These are phyloP conservation scores for Scomberomorus guttatus DNA, from an alignment of 2,797 vertebrate genomes.

Conservation along the genomic window DNA sequence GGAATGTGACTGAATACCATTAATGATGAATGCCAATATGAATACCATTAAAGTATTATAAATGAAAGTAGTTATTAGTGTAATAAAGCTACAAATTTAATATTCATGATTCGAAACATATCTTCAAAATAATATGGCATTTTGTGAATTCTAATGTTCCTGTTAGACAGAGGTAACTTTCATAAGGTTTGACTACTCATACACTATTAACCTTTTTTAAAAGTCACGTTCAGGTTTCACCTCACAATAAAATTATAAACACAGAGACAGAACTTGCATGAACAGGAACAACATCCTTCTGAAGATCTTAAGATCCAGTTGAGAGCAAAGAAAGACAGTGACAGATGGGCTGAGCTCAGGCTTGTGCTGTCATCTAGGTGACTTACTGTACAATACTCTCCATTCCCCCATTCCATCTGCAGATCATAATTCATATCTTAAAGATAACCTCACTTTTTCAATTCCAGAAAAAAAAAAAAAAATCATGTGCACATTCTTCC, in stretches of 20 bases:
- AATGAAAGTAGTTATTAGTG: not conserved
- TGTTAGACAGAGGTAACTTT: not conserved
- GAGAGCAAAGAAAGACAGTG: conserved; percentile 20
- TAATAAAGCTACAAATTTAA: not conserved
- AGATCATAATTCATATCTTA: conserved; percentile 67
- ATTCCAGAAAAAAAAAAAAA: conserved; percentile 27
- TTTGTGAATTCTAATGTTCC: not conserved
- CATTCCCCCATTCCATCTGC: conserved; percentile 57
- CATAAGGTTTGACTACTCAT: not conserved
- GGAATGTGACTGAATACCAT: too few species aligned
- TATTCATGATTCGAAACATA: not conserved
- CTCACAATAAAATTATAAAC: conserved; percentile 11
- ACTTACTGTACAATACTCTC: conserved; percentile 41
- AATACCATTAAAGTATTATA: not conserved
- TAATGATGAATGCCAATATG: too few species aligned
- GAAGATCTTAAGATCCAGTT: conserved; percentile 12
- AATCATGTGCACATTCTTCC: conserved; percentile 59
- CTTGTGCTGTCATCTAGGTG: conserved; percentile 61
- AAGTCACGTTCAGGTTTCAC: conserved; percentile 4
- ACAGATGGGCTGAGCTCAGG: conserved; percentile 48
- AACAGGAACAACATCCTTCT: conserved; percentile 11
- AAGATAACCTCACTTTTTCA: conserved; percentile 61
- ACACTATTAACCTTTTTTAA: not conserved
- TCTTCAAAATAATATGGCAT: not conserved
- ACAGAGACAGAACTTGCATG: conserved; percentile 4